Evolutionary conservation across 2,888 invertebrate species (phyloP), one percentile per base, ranked within the genome.

Genomic region (Crioceris asparagi): DNA sequence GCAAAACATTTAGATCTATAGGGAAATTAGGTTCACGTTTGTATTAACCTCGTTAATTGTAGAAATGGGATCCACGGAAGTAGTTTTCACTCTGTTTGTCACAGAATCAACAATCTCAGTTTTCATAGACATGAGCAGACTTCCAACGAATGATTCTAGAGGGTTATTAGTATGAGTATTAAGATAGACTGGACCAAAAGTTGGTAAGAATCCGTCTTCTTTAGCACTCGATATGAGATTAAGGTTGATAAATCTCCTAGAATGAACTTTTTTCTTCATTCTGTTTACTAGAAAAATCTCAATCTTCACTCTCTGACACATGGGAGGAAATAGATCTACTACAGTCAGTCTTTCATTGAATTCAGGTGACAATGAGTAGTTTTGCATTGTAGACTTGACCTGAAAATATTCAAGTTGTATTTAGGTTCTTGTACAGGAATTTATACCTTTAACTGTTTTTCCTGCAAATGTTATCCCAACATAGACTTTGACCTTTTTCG

Each of bases 301-400:
- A 2, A 92, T 67, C 41, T 77, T 72, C 25, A 90, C 72, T 0
- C 78, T 68, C 49, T 84, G 79, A 45, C 79, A 80, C 31, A 85
- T 62, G 1, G 86, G 83, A 0, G 91, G 91, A 60, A 84, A 90
- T 66, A 81, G 74, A 62, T 88, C 88, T 2, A 74, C 75, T 54
- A 91, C 79, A 1, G 75, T 73, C 15, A 91, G 68, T 56, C 77
- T 76, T 59, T 90, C 81, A 54, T 83, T 80, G 74, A 84, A 91
- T 12, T 67, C 66, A 0, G 86, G 85, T 21, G 72, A 67, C 37
- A 65, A 68, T 1, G 70, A 74, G n/a, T 71, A 70, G 47, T 72
- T 74, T 47, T 72, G 71, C 4, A 74, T 66, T 19, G 72, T 68
- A 1, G 85, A 84, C 56, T 74, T 75, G 0, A 51, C 59, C 64